Base-by-base conservation (phyloP, 37 sponge, comb jelly and placozoan genomes). In the Ephydatia muelleri region DNA sequence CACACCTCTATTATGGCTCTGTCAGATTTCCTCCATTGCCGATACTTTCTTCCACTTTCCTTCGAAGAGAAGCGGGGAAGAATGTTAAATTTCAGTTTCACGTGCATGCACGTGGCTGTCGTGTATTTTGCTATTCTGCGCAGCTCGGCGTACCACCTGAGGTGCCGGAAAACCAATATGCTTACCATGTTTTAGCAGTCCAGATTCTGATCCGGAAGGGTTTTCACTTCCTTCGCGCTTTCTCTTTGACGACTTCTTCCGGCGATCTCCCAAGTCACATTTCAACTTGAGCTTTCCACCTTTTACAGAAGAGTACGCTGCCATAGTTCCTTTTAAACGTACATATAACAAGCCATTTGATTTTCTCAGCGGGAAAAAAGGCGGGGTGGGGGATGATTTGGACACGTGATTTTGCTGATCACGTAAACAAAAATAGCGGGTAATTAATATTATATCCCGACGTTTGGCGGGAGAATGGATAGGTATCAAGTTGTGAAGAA, bases 401-500 rank as follows among this genome's bases (percentile, higher is more conserved):
- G 57, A 19, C 57, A 57, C 57, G 57, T 57, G 57, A 57, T 16
- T 57, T 57, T 14, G 19, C 57, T 14, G 19, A 57, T 57, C 19
- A 57, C n/a, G n/a, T n/a, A 57, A 4, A 57, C 16, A 16, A 13
- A 57, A 1, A 43, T 57, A 57, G 57, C 57, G 57, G 19, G 19
- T 43, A n/a, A n/a, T n/a, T n/a, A n/a, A n/a, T n/a, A n/a, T n/a
- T n/a, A n/a, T n/a, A n/a, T n/a, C n/a, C n/a, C n/a, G n/a, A n/a
- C 57, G 19, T 21, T 57, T 57, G 57, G 57, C 57, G 57, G 57
- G 57, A 77, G 23, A 35, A 98, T 98, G 98, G 95, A 98, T 64
- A 85, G 82, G 77, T 98, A 91, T 66, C 84, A 69, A 0, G 48
- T 83, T 37, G 80, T 96, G 1, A 89, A 80, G 38, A 89, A 94